Conservation (phyloP, 2,797 vertebrate genomes). For the Malurus leucopterus region DNA sequence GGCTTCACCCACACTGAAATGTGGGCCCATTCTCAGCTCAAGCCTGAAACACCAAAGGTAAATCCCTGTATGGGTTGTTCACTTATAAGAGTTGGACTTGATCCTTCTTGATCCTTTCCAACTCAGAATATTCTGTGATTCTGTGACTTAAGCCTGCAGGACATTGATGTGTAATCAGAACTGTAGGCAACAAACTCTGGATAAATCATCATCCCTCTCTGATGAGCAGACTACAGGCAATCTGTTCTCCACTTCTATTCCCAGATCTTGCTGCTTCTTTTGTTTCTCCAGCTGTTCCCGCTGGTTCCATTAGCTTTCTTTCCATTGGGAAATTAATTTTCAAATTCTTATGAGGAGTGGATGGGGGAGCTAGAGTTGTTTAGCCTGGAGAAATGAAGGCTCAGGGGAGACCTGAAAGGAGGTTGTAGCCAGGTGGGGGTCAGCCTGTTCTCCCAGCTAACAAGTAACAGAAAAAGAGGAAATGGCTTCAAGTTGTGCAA, state of each 20-base stretch:
- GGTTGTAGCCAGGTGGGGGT: no score
- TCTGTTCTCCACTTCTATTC: constrained; percentile 85
- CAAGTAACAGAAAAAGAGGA: neutral
- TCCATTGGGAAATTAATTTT: neutral
- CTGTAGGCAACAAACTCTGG: constrained; percentile 85
- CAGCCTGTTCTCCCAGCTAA: neutral
- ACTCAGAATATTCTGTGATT: neutral
- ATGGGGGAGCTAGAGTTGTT: neutral
- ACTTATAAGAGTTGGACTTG: neutral
- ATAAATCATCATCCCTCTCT: constrained; percentile 85
- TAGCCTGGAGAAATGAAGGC: neutral
- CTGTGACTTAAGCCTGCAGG: constrained; percentile 71
- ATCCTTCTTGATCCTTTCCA: neutral
- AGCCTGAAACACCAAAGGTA: neutral
- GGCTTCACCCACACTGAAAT: constrained; percentile 89
- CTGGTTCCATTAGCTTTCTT: neutral
- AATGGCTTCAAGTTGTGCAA: neutral
- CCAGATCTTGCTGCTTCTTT: constrained; percentile 79
- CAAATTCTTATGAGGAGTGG: neutral
- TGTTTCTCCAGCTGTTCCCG: neutral
- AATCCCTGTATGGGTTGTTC: neutral
- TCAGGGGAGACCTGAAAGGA: neutral
- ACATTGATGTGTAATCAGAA: constrained; percentile 84
- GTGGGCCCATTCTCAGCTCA: constrained; percentile 81
- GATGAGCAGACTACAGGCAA: constrained; percentile 85